These are phyloP conservation scores for Peromyscus eremicus DNA, from an alignment of 2,797 vertebrate species.

Conservation along the genomic window DNA sequence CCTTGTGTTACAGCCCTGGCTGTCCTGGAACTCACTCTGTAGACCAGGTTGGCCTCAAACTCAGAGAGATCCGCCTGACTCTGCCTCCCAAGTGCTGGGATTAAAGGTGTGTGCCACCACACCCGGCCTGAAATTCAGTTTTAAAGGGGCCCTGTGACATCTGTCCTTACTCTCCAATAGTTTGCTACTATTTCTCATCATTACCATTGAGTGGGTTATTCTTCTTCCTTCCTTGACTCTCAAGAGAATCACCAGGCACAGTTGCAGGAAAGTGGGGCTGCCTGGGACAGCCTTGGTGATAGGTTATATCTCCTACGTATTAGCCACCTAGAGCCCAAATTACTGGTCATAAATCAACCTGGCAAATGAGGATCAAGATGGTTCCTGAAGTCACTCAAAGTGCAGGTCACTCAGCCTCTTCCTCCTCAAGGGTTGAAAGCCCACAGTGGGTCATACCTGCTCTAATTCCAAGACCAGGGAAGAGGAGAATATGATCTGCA, in stretches of 20 bases:
- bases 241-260: constrained; percentile 18
- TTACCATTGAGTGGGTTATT: neutral
- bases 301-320: neutral
- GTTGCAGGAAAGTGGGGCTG: constrained; percentile 9
- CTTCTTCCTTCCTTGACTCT: constrained; percentile 46
- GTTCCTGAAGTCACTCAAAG: neutral
- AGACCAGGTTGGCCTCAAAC: no score
- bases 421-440: neutral
- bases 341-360: neutral
- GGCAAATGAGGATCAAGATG: neutral
- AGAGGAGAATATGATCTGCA: neutral
- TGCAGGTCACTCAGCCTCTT: neutral
- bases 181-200: constrained; percentile 1
- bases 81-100: no score
- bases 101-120: no score
- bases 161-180: neutral
- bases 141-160: neutral
- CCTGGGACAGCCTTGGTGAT: neutral
- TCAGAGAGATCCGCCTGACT: no score
- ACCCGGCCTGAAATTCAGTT: neutral
- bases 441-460: neutral
- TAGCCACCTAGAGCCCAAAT: neutral
- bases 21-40: no score
- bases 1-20: no score
- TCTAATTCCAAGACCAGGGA: neutral